Evolutionary conservation across 1,140 invertebrate species (phyloP).

Genomic region (Chironomus tepperi): DNA sequence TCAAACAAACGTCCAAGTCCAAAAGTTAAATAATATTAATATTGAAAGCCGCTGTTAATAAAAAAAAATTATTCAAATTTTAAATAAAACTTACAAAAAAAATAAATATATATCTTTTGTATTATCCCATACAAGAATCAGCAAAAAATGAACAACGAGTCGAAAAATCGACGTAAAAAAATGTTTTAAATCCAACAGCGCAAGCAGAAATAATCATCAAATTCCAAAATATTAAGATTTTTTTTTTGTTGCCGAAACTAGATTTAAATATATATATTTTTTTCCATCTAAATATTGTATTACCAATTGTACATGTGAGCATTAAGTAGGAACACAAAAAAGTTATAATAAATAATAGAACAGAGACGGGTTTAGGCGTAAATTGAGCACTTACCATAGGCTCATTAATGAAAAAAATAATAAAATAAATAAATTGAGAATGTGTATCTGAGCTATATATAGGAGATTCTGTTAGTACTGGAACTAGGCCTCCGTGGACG

Average conservation of each 20-base stretch:
- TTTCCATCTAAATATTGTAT: background rate
- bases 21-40: constrained; percentile 6
- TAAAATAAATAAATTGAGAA: no score
- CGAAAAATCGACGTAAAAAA: background rate
- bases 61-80: constrained; percentile 22
- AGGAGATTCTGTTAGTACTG: no score
- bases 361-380: constrained; percentile 3
- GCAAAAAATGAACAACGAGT: background rate
- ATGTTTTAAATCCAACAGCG: background rate
- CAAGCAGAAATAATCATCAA: constrained; percentile 13
- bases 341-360: no score
- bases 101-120: background rate
- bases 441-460: no score
- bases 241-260: background rate
- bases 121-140: constrained; percentile 17
- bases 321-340: background rate
- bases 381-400: no score
- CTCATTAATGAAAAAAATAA: no score
- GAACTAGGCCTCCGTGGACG: no score
- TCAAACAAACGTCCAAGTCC: background rate
- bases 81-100: constrained; percentile 14
- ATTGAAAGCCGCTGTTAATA: background rate
- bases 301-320: background rate
- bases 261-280: constrained; percentile 15
- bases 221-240: constrained; percentile 8